phyloP scores from a whole-genome alignment of 2,797 vertebrate species.

The Neosilurus hyrtlii region DNA sequence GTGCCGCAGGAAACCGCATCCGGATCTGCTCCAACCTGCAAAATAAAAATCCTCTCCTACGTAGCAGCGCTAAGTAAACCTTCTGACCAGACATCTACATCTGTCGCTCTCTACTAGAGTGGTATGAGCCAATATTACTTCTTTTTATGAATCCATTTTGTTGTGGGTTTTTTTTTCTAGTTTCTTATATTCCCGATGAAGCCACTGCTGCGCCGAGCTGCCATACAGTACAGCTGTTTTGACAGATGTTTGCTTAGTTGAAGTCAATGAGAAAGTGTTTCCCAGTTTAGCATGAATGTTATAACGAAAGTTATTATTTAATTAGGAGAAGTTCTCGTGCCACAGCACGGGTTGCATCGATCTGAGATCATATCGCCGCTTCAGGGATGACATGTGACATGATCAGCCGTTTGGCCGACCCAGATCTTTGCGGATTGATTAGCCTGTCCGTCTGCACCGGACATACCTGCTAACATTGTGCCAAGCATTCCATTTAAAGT shows the following conservation, averaged over 20 bases:
- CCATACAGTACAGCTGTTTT: conserved; percentile 25
- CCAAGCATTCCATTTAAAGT: conserved; percentile 13
- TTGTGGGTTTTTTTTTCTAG: not conserved
- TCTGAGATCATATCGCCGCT: conserved; percentile 40
- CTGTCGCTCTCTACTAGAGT: not conserved
- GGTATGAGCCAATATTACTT: too few species aligned
- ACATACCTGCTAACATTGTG: conserved; percentile 17
- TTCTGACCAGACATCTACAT: not conserved
- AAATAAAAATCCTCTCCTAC: not conserved
- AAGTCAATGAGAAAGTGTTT: conserved; percentile 27
- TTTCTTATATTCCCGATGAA: not conserved
- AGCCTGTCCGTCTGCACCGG: conserved; percentile 43
- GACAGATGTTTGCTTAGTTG: conserved; percentile 33
- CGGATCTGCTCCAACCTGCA: not conserved
- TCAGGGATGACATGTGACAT: conserved; percentile 41
- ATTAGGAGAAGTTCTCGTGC: conserved; percentile 28
- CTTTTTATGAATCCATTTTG: not conserved
- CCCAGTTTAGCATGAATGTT: conserved; percentile 31
- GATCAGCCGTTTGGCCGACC: conserved; percentile 32
- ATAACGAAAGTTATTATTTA: conserved; percentile 23
- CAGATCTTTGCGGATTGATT: conserved; percentile 45
- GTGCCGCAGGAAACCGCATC: not conserved
- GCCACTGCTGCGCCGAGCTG: too few species aligned
- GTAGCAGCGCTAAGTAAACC: not conserved
- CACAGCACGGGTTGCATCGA: conserved; percentile 26